Base-by-base conservation (phyloP, 2,797 vertebrate species). In the Hippopotamyrus pictus region DNA sequence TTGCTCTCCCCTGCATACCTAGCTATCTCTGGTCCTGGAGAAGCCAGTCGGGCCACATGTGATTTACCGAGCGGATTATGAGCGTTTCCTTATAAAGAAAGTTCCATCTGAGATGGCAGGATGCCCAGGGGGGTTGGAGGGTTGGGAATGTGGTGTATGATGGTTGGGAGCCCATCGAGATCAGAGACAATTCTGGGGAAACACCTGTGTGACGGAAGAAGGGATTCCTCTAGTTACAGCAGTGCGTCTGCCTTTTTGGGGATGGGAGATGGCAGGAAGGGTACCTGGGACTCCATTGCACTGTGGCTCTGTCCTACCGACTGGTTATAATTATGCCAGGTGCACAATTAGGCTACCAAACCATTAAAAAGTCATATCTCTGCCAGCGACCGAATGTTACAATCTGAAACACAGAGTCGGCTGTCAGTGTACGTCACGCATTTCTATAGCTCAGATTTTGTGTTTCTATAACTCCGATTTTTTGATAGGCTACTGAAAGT, bases 21-120 rank as follows among this genome's bases (percentile, higher is more conserved):
- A 89, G 89, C 91, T 53, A 44, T 93, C 87, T 91, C 90, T 92
- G 92, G 94, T 87, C 86, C 90, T 91, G 89, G 92, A 91, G 92
- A 93, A 91, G 73, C 22, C 22, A 46, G 84, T 89, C 5, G 37
- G 25, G 90, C 29, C 5, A 8, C 90, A 62, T 65, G 85, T 96
- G 95, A 96, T 96, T 96, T 95, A 96, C 91, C 91, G 90, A 88
- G 90, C 89, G 93, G 94, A 95, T 94, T 91, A 93, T 93, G 93
- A 94, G 37, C 90, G 90, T 96, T 93, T 94, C 96, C 96, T 96
- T 97, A 96, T 96, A 97, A 95, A 96, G 96, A 93, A 96, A 95
- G 95, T 94, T 96, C 92, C 95, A 95, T 92, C 93, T 90, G 93
- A 91, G 92, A 86, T 87, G 86, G 93, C 93, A 91, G 91, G 89